Conservation (phyloP, 2,113 vertebrate species). For the Sarotherodon lohbergeri region DNA sequence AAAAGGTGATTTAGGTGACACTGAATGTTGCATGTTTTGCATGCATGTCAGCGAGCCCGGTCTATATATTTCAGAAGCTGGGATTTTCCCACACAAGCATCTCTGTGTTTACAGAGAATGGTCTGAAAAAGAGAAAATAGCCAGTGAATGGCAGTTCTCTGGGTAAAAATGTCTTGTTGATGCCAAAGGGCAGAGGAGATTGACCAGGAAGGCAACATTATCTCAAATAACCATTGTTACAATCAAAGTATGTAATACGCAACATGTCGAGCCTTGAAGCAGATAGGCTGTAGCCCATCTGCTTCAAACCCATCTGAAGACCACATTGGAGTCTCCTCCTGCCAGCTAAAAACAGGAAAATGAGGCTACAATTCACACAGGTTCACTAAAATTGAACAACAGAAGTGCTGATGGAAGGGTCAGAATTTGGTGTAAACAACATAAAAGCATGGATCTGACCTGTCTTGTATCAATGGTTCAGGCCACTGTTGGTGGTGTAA, state of each 20-base stretch:
- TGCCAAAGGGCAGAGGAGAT: background rate
- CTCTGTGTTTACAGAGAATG: background rate
- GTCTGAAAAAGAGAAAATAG: background rate
- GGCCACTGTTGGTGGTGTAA: background rate
- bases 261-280: background rate
- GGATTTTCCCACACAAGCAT: background rate
- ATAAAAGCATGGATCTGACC: background rate
- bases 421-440: background rate
- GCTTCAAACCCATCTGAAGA: background rate
- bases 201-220: background rate
- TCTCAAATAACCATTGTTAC: background rate
- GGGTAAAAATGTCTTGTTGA: background rate
- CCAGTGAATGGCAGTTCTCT: background rate
- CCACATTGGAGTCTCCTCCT: background rate
- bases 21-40: background rate
- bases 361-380: background rate
- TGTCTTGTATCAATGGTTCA: background rate
- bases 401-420: background rate
- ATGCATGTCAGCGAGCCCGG: background rate
- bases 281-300: background rate
- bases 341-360: background rate
- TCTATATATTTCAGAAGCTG: background rate
- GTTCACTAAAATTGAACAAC: background rate
- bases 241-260: background rate
- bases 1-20: background rate